phyloP scores from a whole-genome alignment of 2,888 invertebrate species.

The Smittia sp. region DNA sequence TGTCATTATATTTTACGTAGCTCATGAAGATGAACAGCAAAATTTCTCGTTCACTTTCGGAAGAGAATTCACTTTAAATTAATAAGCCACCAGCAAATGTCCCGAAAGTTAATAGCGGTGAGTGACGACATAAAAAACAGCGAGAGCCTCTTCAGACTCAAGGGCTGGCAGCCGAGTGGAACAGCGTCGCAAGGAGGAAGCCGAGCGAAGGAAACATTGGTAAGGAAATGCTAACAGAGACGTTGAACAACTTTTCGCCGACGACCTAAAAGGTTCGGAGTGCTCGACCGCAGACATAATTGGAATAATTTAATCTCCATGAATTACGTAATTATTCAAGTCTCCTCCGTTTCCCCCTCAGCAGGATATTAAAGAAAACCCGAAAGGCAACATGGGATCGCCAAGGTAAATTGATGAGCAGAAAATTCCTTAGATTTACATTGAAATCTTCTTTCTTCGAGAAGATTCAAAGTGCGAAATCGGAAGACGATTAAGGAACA shows the following conservation, averaged over 20 bases:
- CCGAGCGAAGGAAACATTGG: neutral
- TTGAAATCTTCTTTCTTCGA: neutral
- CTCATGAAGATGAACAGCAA: too few relatives aligned
- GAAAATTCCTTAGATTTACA: neutral
- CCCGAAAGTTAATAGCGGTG: slow-evolving; percentile 20
- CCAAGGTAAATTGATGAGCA: slow-evolving; percentile 22
- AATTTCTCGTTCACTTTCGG: neutral
- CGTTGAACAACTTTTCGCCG: neutral
- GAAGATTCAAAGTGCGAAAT: neutral
- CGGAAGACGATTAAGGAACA: slow-evolving; percentile 7
- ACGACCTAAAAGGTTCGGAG: neutral
- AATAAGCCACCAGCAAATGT: neutral
- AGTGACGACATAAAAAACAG: neutral
- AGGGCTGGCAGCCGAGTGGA: neutral
- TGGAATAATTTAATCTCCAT: slow-evolving; percentile 19
- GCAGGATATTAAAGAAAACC: neutral
- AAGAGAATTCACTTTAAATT: neutral
- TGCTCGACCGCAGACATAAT: neutral
- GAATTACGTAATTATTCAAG: neutral
- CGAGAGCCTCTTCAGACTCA: neutral
- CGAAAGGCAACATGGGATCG: slow-evolving; percentile 17
- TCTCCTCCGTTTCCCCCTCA: neutral
- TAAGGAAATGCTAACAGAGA: neutral
- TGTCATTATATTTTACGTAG: too few relatives aligned
- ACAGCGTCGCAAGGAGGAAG: neutral